phyloP scores from a whole-genome alignment of 2,888 invertebrate genomes.

The Ennomos fuscantarius region DNA sequence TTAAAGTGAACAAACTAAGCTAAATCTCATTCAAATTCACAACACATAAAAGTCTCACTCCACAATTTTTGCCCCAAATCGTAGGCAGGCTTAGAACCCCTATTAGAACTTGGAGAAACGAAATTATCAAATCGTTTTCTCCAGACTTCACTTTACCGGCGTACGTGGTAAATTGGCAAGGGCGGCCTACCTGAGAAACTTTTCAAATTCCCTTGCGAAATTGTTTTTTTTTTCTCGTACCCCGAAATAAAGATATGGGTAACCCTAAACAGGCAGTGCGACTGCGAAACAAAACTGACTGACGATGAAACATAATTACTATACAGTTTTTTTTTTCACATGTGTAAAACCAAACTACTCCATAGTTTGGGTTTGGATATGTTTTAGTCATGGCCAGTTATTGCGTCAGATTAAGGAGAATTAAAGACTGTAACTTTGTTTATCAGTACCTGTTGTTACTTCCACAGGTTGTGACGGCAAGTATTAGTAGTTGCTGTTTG shows the following conservation, averaged over 20 bases:
- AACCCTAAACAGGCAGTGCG: not conserved
- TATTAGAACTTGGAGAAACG: constrained; percentile 41
- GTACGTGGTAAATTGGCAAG: constrained; percentile 49
- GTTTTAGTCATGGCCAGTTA: no score
- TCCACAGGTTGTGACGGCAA: no score
- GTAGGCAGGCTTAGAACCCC: constrained; percentile 24
- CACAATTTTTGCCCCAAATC: constrained; percentile 10
- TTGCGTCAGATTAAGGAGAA: no score
- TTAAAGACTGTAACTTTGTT: no score
- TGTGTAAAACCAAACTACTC: no score
- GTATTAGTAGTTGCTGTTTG: no score
- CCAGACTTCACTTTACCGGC: constrained; percentile 37
- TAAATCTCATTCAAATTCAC: constrained; percentile 4
- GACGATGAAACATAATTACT: no score
- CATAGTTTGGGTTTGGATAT: no score
- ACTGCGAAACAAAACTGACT: not conserved
- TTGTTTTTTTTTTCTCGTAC: constrained; percentile 50
- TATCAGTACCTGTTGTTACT: no score
- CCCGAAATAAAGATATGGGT: constrained; percentile 32
- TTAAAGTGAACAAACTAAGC: no score
- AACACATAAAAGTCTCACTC: constrained; percentile 15
- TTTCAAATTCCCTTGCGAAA: constrained; percentile 52
- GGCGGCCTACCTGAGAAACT: constrained; percentile 46
- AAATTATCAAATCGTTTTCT: constrained; percentile 46
- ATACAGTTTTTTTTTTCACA: no score